Evolutionary conservation across 1,140 invertebrate genomes (phyloP), one percentile per base, ranked within the genome.

Genomic region (Drosophila neocordata): DNA sequence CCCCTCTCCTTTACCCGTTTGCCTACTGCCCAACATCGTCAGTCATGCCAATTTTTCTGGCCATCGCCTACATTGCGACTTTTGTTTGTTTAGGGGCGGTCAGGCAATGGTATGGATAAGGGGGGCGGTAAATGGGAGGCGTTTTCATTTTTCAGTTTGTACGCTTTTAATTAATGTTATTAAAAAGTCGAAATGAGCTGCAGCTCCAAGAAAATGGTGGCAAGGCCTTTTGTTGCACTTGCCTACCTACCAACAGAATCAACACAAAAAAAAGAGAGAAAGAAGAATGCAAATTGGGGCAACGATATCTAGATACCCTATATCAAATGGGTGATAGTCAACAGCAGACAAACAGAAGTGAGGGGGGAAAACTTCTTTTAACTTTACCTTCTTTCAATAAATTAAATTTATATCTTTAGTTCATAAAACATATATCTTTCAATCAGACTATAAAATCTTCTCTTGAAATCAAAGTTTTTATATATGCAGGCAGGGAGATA

Each of bases 111-210:
- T 48, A 8, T 4, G 12, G 22, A 22, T 35, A 22, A 4, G 22
- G 35, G 22, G 22, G 37, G 34, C 1, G 22, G 5, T 0, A 1
- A 58, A 34, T 20, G 31, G 57, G 38, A 55, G 22, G 53, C 20
- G 44, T 57, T 58, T 70, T 70, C 68, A 68, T 20, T 48, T 31
- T 68, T 73, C 59, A 69, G 70, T 68, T 73, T 69, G 73, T 55
- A 35, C 65, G 61, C 73, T 76, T 76, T 76, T 76, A 76, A 76
- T 76, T 76, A 76, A 76, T 76, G 73, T 76, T 76, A 76, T 76
- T 76, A 76, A 76, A 76, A 76, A 76, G 73, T 76, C 73, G 63
- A 76, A 76, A 76, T 76, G 73, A 76, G 59, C 73, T 76, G 66
- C 53, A 68, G 56, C 34, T 20, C 22, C 22, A 58, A 22, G 27